Evolutionary conservation across 64 coral and sea anemone species (phyloP).

Genomic region (Montipora sp.): DNA sequence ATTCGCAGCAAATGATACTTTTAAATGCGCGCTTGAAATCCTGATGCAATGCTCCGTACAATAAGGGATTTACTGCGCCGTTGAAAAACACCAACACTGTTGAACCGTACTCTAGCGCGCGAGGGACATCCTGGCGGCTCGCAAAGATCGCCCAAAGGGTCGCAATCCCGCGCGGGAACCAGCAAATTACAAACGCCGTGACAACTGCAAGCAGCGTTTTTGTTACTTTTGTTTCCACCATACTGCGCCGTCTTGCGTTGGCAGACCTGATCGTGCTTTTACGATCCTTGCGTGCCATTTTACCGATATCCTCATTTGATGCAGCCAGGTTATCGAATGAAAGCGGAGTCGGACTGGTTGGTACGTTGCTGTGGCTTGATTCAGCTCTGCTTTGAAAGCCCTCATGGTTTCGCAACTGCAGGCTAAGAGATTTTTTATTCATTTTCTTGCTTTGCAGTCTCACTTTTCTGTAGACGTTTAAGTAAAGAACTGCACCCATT

Average conservation of each 20-base stretch:
- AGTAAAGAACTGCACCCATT: conserved; percentile 68
- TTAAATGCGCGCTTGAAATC: conserved; percentile 89
- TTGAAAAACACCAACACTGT: conserved; percentile 93
- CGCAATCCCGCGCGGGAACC: conserved; percentile 91
- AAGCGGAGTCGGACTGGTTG: background rate
- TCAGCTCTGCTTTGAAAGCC: background rate
- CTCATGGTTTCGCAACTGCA: background rate
- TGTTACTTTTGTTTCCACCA: conserved; percentile 89
- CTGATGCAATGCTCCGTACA: conserved; percentile 89
- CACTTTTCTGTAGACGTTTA: conserved; percentile 70
- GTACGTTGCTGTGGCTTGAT: background rate
- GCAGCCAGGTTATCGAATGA: conserved; percentile 8
- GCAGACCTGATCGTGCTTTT: background rate
- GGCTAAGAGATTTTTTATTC: conserved; percentile 14
- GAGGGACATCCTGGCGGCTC: conserved; percentile 76
- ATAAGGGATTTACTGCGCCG: conserved; percentile 79
- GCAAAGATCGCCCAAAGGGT: conserved; percentile 88
- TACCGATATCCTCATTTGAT: conserved; percentile 32
- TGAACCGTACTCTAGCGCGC: conserved; percentile 75
- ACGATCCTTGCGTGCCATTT: conserved; percentile 4
- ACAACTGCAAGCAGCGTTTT: conserved; percentile 80
- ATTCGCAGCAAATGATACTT: conserved; percentile 63
- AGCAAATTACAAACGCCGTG: conserved; percentile 87
- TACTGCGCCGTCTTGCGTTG: conserved; percentile 48
- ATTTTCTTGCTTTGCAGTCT: conserved; percentile 63